Base-by-base conservation (phyloP, 1,140 invertebrate genomes). In the Carposina sasakii region DNA sequence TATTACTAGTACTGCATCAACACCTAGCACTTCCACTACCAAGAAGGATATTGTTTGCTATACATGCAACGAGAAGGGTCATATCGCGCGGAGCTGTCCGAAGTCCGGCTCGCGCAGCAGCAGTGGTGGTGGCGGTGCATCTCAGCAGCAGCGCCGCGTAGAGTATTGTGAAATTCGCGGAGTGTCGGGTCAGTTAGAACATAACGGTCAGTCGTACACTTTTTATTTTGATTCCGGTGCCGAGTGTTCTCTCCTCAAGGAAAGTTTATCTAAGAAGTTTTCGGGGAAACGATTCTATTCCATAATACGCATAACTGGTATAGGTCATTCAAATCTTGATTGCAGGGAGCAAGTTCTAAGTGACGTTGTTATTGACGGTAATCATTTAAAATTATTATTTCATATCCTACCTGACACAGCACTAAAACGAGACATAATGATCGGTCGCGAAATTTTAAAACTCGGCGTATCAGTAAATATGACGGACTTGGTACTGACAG, bases 1-100 rank as follows among this genome's bases (percentile, higher is more conserved):
- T 13, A 13, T 9, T 22, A 17, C 10, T 22, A 12, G 5, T 6
- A 22, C 37, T 10, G 3, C 36, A 19, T 22, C 37, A n/a, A 12
- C 17, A 21, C 23, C 37, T 23, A n/a, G 6, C 10, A n/a, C 9
- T 19, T 17, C 22, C 3, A 19, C 15, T 12, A 41, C 19, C 10
- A 41, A 17, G 13, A 36, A 33, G 13, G 9, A 9, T 16, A n/a
- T 34, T 21, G 22, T 36, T 17, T 46, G 44, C 44, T 46, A 34
- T 21, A 1, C 6, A 4, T 51, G 48, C 13, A 40, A 40, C n/a
- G 20, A 43, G 10, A 10, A 21, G n/a, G 48, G 48, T 3, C 48
- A 51, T 23, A 23, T 43, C 13, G 40, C 48, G n/a, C 15, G 24
- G 19, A 8, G 13, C 24, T 41, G 47, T 26, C 37, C 47, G 10